Evolutionary conservation across 92 coral and sea anemone genomes (phyloP).

Genomic region (Micromussa lordhowensis): DNA sequence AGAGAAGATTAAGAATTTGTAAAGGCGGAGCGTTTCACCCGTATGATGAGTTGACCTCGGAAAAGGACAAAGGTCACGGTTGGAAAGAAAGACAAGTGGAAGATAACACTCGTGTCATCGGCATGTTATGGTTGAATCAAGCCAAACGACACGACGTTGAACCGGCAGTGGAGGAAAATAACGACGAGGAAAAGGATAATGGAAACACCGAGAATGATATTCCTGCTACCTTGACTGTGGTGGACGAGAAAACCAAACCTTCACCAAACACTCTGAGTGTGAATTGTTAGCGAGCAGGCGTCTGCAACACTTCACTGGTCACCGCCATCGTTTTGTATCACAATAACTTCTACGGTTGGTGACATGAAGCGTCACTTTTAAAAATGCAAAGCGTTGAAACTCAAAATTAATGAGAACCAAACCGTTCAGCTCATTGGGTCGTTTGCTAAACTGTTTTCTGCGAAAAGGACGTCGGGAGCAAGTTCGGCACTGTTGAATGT

Average conservation of each 20-base stretch:
- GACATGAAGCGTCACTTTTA: background rate
- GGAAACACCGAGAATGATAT: constrained; percentile 27
- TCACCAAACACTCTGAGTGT: constrained; percentile 46
- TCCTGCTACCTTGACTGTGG: constrained; percentile 9
- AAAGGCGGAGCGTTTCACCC: constrained; percentile 77
- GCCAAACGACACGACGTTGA: constrained; percentile 71
- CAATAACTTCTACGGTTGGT: constrained; percentile 12
- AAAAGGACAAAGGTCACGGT: constrained; percentile 64
- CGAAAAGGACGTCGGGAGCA: constrained; percentile 1
- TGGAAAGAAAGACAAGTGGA: constrained; percentile 87
- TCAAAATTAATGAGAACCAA: constrained; percentile 9
- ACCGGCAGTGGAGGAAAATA: constrained; percentile 50
- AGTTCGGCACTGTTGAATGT: constrained; percentile 12
- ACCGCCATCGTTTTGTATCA: background rate
- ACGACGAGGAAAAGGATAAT: constrained; percentile 39
- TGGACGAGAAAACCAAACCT: constrained; percentile 27
- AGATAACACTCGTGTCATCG: constrained; percentile 67
- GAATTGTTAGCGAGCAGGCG: constrained; percentile 31
- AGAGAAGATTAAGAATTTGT: constrained; percentile 60
- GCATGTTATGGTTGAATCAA: constrained; percentile 89
- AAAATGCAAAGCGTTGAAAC: constrained; percentile 13
- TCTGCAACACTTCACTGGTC: constrained; percentile 7
- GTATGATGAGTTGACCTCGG: constrained; percentile 72
- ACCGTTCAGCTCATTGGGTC: constrained; percentile 21
- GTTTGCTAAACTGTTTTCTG: constrained; percentile 16